Conservation (phyloP, 2,113 vertebrate genomes). For the Gadus macrocephalus region DNA sequence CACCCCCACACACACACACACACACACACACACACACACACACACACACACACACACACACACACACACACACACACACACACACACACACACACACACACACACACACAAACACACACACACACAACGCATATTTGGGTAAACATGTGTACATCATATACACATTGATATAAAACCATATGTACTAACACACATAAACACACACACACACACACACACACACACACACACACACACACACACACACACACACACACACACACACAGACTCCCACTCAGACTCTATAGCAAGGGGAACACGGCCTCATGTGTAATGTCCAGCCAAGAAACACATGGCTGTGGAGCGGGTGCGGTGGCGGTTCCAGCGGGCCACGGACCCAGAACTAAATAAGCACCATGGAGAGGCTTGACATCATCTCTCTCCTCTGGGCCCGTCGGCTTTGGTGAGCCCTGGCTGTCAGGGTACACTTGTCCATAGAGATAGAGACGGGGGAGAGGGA, state of each 20-base stretch:
- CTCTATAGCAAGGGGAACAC: conserved; percentile 47
- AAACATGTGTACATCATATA: too few species aligned
- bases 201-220: not conserved
- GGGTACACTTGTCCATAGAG: conserved; percentile 22
- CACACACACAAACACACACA: conserved; percentile 57
- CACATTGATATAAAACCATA: too few species aligned
- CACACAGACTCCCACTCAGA: conserved; percentile 17
- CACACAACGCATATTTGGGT: conserved; percentile 38
- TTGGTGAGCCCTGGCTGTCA: conserved; percentile 3
- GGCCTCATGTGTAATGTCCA: conserved; percentile 48
- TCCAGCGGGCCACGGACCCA: conserved; percentile 53
- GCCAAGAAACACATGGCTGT: conserved; percentile 60
- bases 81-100: conserved; percentile 37
- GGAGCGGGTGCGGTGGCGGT: conserved; percentile 49
- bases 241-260: conserved; percentile 12
- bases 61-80: conserved; percentile 39
- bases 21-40: conserved; percentile 29
- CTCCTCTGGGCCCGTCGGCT: conserved; percentile 26
- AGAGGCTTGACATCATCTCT: conserved; percentile 61
- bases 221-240: not conserved
- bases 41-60: conserved; percentile 58
- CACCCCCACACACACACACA: conserved; percentile 58
- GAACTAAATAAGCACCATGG: conserved; percentile 64
- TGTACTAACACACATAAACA: conserved; percentile 25
- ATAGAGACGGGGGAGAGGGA: conserved; percentile 23